Evolutionary conservation across 2,797 vertebrate species (phyloP), one percentile per base, ranked within the genome.

Genomic region (Rhynchotus rufescens): DNA sequence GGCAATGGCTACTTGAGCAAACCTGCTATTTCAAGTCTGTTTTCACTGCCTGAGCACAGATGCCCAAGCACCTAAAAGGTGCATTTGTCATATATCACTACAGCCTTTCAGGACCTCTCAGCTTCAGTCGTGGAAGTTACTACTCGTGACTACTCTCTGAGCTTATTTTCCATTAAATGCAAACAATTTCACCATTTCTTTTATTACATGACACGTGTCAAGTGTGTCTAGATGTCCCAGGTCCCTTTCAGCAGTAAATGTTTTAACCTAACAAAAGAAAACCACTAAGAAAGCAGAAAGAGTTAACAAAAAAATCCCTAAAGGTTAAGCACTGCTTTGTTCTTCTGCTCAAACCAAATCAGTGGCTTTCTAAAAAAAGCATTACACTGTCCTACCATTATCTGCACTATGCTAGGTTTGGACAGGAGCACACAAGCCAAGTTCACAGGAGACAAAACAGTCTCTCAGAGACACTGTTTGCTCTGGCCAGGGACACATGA

Each of bases 401-500:
- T 8, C 17, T 68, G 8, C 1, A 0, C 14, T 12, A 64, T 7
- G 2, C 26, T 44, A 17, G 61, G 34, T 8, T 60, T 61, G 7
- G 10, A 45, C 36, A 77, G 42, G 0, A 75, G 77, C 23, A 61
- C 6, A 66, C 14, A 52, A 73, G 15, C 13, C 30, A 76, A 22
- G 42, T 44, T 56, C 74, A 23, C 56, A 67, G 9, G 80, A 20
- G 62, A 40, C 12, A 56, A 51, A 32, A 75, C 3, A 44, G 23
- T 54, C 42, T 71, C 40, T 38, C 54, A 77, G 45, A 83, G 25
- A 34, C 47, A 49, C 7, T 20, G 65, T 15, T 21, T 66, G 11
- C 56, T 68, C 30, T 11, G 9, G 36, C 11, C 42, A 59, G 0
- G 3, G 45, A 65, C 16, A 36, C 1, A 4, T 0, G 2, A 61